A percentile compares a stretch with the other conserved stretches of the same genome.
Conservation (phyloP, 2,797 vertebrate species). For the Streptopelia turtur region DNA sequence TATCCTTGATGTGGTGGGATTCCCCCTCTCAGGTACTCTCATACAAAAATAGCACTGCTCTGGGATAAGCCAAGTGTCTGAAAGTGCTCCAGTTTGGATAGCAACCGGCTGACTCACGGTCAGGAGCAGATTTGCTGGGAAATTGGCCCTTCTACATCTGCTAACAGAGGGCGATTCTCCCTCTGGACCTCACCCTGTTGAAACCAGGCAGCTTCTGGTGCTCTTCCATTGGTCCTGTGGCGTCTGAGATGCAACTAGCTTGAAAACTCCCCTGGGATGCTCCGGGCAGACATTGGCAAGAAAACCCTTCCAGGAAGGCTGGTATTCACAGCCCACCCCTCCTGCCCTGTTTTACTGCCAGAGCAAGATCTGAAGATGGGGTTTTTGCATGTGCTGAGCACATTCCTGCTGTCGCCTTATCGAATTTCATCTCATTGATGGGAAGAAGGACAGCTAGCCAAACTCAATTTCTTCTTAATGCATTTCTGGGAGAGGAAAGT, state of each 20-base stretch:
- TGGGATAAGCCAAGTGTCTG: neutral
- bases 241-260: neutral
- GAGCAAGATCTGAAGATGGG: neutral
- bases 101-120: neutral
- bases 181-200: neutral
- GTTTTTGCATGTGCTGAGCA: neutral
- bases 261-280: neutral
- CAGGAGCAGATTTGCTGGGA: neutral
- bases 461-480: neutral
- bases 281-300: neutral
- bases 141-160: neutral
- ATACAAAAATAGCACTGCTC: neutral
- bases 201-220: neutral
- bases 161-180: neutral
- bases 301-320: neutral
- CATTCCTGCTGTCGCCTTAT: constrained; percentile 11
- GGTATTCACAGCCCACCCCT: neutral
- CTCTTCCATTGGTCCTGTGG: neutral
- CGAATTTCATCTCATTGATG: constrained; percentile 8
- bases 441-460: neutral
- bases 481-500: neutral
- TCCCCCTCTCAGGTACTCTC: neutral
- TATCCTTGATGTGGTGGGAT: neutral
- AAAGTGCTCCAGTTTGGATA: neutral
- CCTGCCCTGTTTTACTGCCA: neutral